Percentiles rank a stretch among this genome's conserved stretches.
Evolutionary conservation across 2,113 vertebrate species (phyloP).

Genomic region (Mormoops blainvillei): DNA sequence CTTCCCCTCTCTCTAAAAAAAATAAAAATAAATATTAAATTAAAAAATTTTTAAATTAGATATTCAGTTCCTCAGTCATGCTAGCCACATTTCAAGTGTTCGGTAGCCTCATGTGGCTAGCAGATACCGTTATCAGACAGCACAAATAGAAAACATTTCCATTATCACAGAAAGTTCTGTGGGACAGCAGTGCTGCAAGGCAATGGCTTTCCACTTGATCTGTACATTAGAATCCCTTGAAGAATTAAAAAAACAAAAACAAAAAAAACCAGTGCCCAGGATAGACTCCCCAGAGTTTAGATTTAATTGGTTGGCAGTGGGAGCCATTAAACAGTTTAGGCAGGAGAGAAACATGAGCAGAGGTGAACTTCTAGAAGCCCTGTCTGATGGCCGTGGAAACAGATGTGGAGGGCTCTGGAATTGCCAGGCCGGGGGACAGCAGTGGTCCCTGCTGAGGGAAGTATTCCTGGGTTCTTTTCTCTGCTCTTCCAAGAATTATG

Average conservation of each 20-base stretch:
- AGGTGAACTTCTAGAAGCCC: background rate
- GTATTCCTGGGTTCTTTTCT: background rate
- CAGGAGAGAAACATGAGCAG: background rate
- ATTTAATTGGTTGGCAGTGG: background rate
- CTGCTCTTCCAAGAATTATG: background rate
- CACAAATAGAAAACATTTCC: background rate
- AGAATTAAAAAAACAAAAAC: background rate
- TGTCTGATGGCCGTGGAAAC: background rate
- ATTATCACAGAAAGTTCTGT: background rate
- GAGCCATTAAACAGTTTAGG: background rate
- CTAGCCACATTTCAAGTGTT: too few relatives aligned
- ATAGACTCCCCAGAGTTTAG: background rate
- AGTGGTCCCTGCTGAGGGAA: too few relatives aligned
- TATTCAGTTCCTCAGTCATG: background rate
- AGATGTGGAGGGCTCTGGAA: background rate
- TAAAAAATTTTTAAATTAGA: background rate
- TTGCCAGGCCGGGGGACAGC: background rate
- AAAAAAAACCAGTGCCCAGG: background rate
- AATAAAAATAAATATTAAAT: background rate
- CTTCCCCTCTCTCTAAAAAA: too few relatives aligned
- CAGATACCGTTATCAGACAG: background rate
- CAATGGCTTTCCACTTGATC: background rate
- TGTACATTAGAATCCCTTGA: background rate
- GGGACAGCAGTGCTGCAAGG: background rate
- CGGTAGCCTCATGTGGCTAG: background rate